phyloP scores from a whole-genome alignment of 2,113 vertebrate genomes.

The Nettapus auritus region DNA sequence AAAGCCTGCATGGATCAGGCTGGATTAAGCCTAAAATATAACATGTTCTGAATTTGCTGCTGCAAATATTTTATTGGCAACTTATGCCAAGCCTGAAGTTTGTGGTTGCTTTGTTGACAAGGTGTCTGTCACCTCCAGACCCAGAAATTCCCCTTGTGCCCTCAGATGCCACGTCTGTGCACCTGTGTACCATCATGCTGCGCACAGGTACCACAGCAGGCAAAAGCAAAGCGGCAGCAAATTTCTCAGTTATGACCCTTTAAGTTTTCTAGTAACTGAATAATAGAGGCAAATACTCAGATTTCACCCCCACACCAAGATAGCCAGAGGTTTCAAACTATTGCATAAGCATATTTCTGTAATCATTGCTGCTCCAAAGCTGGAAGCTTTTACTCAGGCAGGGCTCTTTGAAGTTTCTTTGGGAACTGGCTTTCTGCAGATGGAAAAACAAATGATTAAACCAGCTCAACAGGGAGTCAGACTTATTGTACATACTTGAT shows the following conservation, averaged over 20 bases:
- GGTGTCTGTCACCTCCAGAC: neutral
- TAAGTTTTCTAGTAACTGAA: neutral
- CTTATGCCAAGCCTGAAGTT: neutral
- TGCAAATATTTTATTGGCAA: neutral
- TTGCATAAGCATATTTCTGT: constrained; percentile 39
- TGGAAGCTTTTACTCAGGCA: constrained; percentile 21
- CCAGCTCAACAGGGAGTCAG: constrained; percentile 20
- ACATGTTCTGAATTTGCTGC: neutral
- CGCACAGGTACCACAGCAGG: neutral
- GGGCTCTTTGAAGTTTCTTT: constrained; percentile 45
- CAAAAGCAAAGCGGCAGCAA: neutral
- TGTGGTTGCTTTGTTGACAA: neutral
- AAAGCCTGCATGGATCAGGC: neutral
- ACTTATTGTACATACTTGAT: constrained; percentile 25
- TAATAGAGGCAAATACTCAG: neutral
- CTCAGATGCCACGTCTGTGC: neutral
- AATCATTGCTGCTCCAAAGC: constrained; percentile 24
- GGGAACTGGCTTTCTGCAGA: constrained; percentile 10
- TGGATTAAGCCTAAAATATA: neutral
- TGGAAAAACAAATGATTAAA: constrained; percentile 57
- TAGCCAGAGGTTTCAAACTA: constrained; percentile 15
- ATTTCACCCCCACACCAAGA: neutral
- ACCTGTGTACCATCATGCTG: neutral
- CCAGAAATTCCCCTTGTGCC: neutral
- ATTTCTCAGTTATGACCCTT: neutral